A percentile compares a stretch with the other conserved stretches of the same genome.
phyloP scores from a whole-genome alignment of 2,797 vertebrate species.

The Epinephelus malabaricus region DNA sequence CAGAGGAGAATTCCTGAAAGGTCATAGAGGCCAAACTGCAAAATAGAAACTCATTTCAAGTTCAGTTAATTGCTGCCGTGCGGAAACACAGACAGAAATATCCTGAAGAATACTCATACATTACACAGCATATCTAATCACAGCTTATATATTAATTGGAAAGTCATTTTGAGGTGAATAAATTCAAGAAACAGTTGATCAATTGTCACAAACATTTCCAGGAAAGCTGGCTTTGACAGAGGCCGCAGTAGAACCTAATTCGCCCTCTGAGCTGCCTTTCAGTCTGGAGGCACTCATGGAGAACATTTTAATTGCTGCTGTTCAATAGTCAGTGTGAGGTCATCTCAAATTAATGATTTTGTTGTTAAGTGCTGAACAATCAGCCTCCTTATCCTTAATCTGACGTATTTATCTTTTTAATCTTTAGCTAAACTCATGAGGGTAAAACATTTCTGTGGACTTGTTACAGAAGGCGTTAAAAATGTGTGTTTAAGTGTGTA shows the following conservation, averaged over 20 bases:
- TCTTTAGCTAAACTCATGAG: not conserved
- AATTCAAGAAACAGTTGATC: conserved; percentile 21
- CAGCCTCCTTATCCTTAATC: not conserved
- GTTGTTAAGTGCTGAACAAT: conserved; percentile 3
- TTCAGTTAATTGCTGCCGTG: not conserved
- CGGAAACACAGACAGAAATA: not conserved
- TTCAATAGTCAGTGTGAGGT: conserved; percentile 40
- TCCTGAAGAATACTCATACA: not conserved
- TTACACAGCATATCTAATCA: not conserved
- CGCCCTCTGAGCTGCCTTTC: conserved; percentile 31
- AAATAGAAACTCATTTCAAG: conserved; percentile 4
- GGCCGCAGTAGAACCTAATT: conserved; percentile 29
- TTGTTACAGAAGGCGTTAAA: not conserved
- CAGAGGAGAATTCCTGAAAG: conserved; percentile 21
- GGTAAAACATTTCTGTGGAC: not conserved
- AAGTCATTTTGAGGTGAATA: not conserved
- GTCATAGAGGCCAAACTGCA: not conserved
- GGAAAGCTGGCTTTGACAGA: conserved; percentile 27
- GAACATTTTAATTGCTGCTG: conserved; percentile 78
- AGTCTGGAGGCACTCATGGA: conserved; percentile 63
- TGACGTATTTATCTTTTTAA: not conserved
- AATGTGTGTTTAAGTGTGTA: not conserved
- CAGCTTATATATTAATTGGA: not conserved
- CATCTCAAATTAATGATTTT: conserved; percentile 18
- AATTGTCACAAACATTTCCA: conserved; percentile 32